phyloP scores from a whole-genome alignment of 1,140 invertebrate genomes.

The Colletes gigas region DNA sequence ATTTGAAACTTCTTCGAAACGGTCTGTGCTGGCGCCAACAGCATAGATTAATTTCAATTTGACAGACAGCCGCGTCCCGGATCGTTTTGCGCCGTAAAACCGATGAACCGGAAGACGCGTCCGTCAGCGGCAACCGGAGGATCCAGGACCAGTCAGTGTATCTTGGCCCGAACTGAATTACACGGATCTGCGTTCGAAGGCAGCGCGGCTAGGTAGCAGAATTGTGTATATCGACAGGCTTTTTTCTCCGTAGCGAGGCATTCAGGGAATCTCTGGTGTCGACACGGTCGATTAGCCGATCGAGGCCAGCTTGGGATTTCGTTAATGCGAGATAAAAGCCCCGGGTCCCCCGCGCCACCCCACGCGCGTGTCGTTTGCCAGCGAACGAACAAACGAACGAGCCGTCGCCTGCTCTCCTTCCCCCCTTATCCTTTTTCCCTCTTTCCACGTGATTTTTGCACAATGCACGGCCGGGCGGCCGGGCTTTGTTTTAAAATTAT shows the following conservation, averaged over 20 bases:
- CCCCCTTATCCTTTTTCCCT: slow-evolving; percentile 54
- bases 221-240: slow-evolving; percentile 42
- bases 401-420: slow-evolving; percentile 9
- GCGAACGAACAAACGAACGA: slow-evolving; percentile 51
- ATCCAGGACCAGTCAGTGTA: neutral
- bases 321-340: slow-evolving; percentile 65
- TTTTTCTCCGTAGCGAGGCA: slow-evolving; percentile 42
- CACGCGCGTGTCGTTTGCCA: slow-evolving; percentile 44
- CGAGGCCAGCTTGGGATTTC: slow-evolving; percentile 60
- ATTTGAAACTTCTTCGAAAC: no score
- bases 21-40: no score
- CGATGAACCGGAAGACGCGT: no score
- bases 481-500: slow-evolving; percentile 79
- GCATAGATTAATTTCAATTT: no score
- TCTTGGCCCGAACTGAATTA: neutral
- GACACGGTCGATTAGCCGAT: slow-evolving; percentile 66
- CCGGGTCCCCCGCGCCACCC: neutral
- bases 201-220: neutral
- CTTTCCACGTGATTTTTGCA: slow-evolving; percentile 77
- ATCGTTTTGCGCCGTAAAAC: no score
- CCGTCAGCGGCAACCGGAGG: no score
- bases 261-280: slow-evolving; percentile 53
- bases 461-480: slow-evolving; percentile 69
- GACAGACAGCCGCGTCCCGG: no score
- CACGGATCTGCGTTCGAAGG: neutral